Evolutionary conservation across 37 sponge, comb jelly and placozoan species (phyloP), one percentile per base, ranked within the genome.

Genomic region (Amphimedon queenslandica): DNA sequence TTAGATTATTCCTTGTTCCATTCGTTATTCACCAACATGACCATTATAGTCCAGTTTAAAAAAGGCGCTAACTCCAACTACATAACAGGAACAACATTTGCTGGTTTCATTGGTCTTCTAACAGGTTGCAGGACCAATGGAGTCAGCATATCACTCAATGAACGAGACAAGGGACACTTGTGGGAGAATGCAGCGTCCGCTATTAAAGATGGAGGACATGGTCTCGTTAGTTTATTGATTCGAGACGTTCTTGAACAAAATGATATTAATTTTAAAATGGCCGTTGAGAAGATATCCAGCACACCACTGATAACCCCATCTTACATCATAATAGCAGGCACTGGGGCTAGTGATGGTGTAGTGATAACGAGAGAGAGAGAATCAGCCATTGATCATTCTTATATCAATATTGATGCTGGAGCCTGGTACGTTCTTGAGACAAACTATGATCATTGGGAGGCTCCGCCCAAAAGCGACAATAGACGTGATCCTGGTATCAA

Each of bases 381-480:
- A 0, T 57, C 73, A 18, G 89, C 82, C 0, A 18, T 87, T 25
- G 87, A 85, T 55, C 27, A 80, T 13, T 89, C 79, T 92, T 33
- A 57, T 37, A 25, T 95, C 69, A 69, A 87, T 55, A 53, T 76
- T 0, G 57, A 63, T 4, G 27, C 64, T 33, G 83, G 84, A 1
- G 37, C 57, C 13, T 96, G 97, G 97, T 96, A 68, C 64, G 43
- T 96, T n/a, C 81, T 96, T 43, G 88, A 96, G 75, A 96, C 97
- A 4, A 96, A 96, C 70, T 96, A 96, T 53, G 97, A 96, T 58
- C 90, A 80, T 60, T 96, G 97, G 97, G 56, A 10, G 24, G 30
- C 90, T 31, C 91, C 97, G 11, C 93, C 97, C 1, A 4, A 77
- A 13, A 30, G 37, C 60, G 97, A 96, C 64, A 88, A 96, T 69